Percentiles rank a stretch among this genome's conserved stretches.
These are phyloP conservation scores for Dendrolimus pini DNA, from an alignment of 2,888 invertebrate species.

Conservation along the genomic window DNA sequence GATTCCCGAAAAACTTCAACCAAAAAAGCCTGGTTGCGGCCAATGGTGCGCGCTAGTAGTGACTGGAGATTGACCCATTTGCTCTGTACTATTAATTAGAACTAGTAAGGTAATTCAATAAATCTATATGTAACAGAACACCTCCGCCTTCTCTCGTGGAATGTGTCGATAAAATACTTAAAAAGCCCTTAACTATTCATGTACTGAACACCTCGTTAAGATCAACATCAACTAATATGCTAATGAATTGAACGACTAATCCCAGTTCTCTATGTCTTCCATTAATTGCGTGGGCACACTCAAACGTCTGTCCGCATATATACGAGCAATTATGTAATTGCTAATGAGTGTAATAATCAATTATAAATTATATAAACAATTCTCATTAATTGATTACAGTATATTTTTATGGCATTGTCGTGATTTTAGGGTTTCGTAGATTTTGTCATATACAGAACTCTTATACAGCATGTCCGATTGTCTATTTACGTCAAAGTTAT, in stretches of 20 bases:
- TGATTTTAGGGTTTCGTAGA: too few species aligned
- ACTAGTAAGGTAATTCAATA: background rate
- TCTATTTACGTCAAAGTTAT: too few species aligned
- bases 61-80: too few species aligned
- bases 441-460: too few species aligned
- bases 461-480: too few species aligned
- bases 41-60: too few species aligned
- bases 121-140: background rate
- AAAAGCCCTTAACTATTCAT: slow-evolving; percentile 3
- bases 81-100: too few species aligned
- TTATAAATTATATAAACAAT: too few species aligned
- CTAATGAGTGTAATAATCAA: background rate
- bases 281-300: background rate
- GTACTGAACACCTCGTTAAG: slow-evolving; percentile 7
- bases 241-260: background rate
- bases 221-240: slow-evolving; percentile 2
- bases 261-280: background rate
- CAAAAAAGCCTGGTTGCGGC: too few species aligned
- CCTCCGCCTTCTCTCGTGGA: background rate
- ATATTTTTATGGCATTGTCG: too few species aligned
- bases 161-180: background rate
- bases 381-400: too few species aligned
- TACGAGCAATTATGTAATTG: background rate
- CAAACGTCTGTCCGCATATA: background rate
- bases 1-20: too few species aligned